Evolutionary conservation across 2,888 invertebrate genomes (phyloP).

Genomic region (Hyposoter dolosus): DNA sequence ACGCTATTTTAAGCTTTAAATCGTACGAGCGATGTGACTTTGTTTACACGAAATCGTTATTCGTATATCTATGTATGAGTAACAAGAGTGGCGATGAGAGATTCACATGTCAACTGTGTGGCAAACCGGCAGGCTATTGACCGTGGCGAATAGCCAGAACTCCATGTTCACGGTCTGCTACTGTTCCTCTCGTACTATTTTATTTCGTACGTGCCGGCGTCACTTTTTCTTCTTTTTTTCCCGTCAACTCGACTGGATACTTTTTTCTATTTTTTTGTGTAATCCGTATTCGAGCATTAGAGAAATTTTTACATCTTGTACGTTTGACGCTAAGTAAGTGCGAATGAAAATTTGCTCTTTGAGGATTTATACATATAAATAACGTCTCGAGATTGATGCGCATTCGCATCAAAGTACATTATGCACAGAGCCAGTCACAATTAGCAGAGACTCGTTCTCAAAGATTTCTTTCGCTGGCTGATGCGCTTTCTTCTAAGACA

Average conservation of each 20-base stretch:
- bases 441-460: slow-evolving; percentile 11
- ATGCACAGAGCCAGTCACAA: slow-evolving; percentile 42
- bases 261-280: background rate
- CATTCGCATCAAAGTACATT: slow-evolving; percentile 48
- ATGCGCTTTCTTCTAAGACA: slow-evolving; percentile 37
- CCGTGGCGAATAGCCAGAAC: slow-evolving; percentile 64
- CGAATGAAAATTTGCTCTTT: background rate
- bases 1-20: background rate
- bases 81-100: slow-evolving; percentile 47
- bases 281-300: slow-evolving; percentile 25
- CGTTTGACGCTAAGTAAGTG: slow-evolving; percentile 10
- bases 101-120: slow-evolving; percentile 60
- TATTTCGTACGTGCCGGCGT: background rate
- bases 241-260: slow-evolving; percentile 20
- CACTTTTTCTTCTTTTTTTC: slow-evolving; percentile 16
- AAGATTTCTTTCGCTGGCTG: slow-evolving; percentile 35
- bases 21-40: slow-evolving; percentile 12
- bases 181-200: slow-evolving; percentile 16
- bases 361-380: background rate
- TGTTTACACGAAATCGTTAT: slow-evolving; percentile 13
- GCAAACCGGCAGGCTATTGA: slow-evolving; percentile 61
- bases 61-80: background rate
- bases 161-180: slow-evolving; percentile 59
- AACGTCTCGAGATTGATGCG: background rate
- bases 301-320: slow-evolving; percentile 30